phyloP scores from a whole-genome alignment of 2,113 vertebrate species.

The Perognathus longimembris region DNA sequence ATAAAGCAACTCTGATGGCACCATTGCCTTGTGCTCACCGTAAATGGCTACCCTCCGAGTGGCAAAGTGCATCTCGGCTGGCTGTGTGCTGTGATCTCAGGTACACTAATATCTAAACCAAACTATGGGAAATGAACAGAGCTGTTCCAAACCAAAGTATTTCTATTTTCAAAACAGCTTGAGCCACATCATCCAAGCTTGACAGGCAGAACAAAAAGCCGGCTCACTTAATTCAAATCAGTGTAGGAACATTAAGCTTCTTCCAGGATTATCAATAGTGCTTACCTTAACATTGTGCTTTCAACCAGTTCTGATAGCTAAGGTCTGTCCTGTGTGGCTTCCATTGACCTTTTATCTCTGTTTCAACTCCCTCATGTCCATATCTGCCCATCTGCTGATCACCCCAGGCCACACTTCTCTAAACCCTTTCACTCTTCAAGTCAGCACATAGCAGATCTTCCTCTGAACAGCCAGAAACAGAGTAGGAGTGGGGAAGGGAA shows the following conservation, averaged over 20 bases:
- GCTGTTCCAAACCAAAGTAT: conserved; percentile 39
- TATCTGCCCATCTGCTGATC: neutral
- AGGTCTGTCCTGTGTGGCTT: neutral
- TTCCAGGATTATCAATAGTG: conserved; percentile 26
- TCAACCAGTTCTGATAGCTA: neutral
- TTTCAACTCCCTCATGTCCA: neutral
- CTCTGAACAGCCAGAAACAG: neutral
- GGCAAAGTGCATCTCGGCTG: too few species aligned
- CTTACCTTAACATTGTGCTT: conserved; percentile 26
- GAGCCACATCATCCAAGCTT: conserved; percentile 34
- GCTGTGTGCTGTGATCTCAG: neutral
- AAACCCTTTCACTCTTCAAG: too few species aligned
- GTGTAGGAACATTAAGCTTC: conserved; percentile 53
- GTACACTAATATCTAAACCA: neutral
- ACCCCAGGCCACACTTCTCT: neutral
- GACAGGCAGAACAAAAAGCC: conserved; percentile 33
- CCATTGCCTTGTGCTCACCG: neutral
- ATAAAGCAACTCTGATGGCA: neutral
- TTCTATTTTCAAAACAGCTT: conserved; percentile 45
- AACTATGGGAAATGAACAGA: neutral
- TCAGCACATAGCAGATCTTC: neutral
- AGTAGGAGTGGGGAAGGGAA: fast-evolving
- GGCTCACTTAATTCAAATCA: conserved; percentile 27
- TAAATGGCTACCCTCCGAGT: neutral
- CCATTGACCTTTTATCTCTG: neutral